Percentiles rank a stretch among this genome's conserved stretches.
phyloP scores from a whole-genome alignment of 2,113 vertebrate species.

The Rhadina sibilatrix region DNA sequence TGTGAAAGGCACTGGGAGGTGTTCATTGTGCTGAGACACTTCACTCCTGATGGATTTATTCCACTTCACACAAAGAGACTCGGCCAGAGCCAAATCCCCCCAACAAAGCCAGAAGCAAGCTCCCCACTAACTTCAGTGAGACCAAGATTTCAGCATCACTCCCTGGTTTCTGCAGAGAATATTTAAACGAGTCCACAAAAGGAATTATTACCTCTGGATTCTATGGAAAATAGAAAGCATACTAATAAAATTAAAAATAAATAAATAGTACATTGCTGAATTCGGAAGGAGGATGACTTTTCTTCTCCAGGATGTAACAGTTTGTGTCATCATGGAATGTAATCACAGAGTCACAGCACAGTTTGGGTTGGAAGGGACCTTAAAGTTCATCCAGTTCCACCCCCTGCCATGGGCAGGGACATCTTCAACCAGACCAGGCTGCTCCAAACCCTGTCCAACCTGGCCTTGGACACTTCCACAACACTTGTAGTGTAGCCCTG shows the following conservation, averaged over 20 bases:
- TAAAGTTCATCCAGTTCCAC: background rate
- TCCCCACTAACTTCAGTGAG: background rate
- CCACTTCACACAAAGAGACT: background rate
- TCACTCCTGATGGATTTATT: background rate
- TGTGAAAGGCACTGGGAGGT: constrained; percentile 31
- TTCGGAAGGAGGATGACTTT: background rate
- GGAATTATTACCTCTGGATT: background rate
- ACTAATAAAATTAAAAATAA: background rate
- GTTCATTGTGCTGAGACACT: background rate
- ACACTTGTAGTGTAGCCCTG: background rate
- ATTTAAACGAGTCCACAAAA: background rate
- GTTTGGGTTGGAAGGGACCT: background rate
- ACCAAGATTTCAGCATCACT: background rate
- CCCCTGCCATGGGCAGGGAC: background rate
- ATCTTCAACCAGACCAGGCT: rapidly evolving
- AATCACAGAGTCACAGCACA: background rate
- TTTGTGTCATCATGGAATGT: background rate
- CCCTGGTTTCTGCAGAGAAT: background rate
- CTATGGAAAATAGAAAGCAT: background rate
- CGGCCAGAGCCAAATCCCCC: background rate
- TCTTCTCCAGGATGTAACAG: background rate
- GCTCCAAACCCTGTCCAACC: background rate
- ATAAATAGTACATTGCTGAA: background rate
- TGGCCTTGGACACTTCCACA: background rate
- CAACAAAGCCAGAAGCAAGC: background rate